Conservation (phyloP, 2,888 invertebrate species). For the Ennomos erosarius region DNA sequence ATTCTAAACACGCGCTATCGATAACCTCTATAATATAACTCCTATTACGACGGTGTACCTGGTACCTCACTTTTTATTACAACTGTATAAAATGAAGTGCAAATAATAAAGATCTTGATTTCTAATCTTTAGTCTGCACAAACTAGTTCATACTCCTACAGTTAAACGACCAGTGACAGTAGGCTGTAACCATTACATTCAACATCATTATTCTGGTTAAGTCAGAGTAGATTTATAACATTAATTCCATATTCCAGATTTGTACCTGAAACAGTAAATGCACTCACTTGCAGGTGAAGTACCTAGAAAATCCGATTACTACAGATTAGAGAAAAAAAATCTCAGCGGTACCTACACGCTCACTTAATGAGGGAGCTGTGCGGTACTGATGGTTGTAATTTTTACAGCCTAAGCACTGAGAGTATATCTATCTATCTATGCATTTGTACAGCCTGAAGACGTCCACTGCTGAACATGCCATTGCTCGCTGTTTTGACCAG, state of each 20-base stretch:
- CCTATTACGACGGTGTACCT: too few relatives aligned
- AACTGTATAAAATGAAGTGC: neutral
- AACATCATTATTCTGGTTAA: conserved; percentile 25
- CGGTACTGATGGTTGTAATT: too few relatives aligned
- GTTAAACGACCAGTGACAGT: conserved; percentile 8
- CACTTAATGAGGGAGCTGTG: too few relatives aligned
- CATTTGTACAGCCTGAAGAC: too few relatives aligned
- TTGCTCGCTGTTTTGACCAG: too few relatives aligned
- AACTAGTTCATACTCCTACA: conserved; percentile 4
- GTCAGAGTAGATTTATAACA: conserved; percentile 23
- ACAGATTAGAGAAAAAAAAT: too few relatives aligned
- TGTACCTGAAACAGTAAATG: conserved; percentile 17
- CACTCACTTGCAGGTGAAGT: conserved; percentile 1
- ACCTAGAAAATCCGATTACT: too few relatives aligned
- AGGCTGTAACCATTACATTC: conserved; percentile 15
- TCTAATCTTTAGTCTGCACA: neutral
- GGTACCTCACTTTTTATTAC: too few relatives aligned
- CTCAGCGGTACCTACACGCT: neutral
- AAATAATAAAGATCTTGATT: conserved; percentile 4
- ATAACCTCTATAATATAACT: too few relatives aligned
- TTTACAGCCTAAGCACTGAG: too few relatives aligned
- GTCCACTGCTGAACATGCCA: too few relatives aligned
- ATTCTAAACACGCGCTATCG: conserved; percentile 6
- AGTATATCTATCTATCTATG: too few relatives aligned
- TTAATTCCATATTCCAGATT: conserved; percentile 21